Percentiles rank a stretch among this genome's conserved stretches.
These are phyloP conservation scores for Sebastes baramenuke DNA, from an alignment of 2,797 vertebrate genomes.

Conservation along the genomic window DNA sequence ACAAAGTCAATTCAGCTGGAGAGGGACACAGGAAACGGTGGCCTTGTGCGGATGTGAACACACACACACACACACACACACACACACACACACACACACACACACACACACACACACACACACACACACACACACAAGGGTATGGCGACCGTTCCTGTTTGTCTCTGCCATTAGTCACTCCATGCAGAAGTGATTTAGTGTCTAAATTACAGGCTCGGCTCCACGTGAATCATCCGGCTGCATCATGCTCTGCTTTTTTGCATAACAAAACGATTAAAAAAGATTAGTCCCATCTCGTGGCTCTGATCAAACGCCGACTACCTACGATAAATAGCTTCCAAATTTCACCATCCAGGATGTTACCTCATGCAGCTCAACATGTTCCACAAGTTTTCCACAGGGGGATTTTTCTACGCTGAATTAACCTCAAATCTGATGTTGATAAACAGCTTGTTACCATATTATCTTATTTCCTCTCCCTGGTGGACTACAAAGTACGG, in stretches of 20 bases:
- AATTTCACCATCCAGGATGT: not conserved
- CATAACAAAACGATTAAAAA: conserved; percentile 32
- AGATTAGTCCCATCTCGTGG: not conserved
- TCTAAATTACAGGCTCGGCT: conserved; percentile 41
- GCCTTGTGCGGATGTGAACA: not conserved
- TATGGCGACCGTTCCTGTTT: conserved; percentile 35
- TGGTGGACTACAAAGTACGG: not conserved
- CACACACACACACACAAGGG: conserved; percentile 21
- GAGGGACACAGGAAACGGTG: not conserved
- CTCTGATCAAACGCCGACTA: not conserved
- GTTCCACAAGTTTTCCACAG: not conserved
- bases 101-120: not conserved
- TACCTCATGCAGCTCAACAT: not conserved
- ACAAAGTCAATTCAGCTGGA: conserved; percentile 46
- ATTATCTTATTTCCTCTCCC: not conserved
- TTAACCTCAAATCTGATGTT: not conserved
- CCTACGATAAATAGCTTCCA: not conserved
- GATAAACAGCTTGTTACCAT: not conserved
- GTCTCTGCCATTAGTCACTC: conserved; percentile 32
- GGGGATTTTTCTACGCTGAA: not conserved
- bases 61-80: not conserved
- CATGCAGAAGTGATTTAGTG: conserved; percentile 56
- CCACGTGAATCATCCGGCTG: conserved; percentile 26
- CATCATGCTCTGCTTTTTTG: conserved; percentile 21
- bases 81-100: not conserved